Evolutionary conservation across 1,140 invertebrate genomes (phyloP).

Genomic region (Armadillidium nasatum): DNA sequence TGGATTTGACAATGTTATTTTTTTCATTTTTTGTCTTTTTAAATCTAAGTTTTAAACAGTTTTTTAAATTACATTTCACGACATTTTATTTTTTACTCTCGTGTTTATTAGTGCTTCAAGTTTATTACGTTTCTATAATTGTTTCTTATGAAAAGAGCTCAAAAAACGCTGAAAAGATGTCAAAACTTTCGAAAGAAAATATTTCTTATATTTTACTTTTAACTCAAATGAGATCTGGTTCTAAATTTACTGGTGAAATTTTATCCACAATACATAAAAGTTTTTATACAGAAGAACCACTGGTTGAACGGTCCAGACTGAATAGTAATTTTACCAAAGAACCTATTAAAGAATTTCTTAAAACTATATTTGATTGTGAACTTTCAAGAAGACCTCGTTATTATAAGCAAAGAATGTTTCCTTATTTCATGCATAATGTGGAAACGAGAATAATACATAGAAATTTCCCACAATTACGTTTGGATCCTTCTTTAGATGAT

Average conservation of each 20-base stretch:
- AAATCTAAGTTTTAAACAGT: too few species aligned
- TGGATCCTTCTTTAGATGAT: not conserved
- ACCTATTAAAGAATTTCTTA: not conserved
- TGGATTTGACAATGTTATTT: too few species aligned
- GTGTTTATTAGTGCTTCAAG: too few species aligned
- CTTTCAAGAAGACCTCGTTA: not conserved
- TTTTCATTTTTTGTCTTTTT: too few species aligned
- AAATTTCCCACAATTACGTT: not conserved
- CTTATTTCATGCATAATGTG: not conserved
- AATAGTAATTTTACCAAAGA: not conserved
- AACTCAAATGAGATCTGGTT: not conserved
- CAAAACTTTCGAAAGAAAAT: too few species aligned
- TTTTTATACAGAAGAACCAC: not conserved
- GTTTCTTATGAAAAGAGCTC: too few species aligned
- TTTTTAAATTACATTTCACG: too few species aligned
- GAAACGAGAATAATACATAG: not conserved
- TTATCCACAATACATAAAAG: not conserved
- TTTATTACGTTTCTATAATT: too few species aligned
- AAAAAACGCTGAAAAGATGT: too few species aligned
- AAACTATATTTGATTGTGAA: not conserved
- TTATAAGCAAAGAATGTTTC: not conserved
- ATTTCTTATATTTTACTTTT: not conserved
- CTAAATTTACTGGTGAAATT: not conserved
- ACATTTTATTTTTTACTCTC: too few species aligned
- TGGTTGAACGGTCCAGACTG: not conserved